Base-by-base conservation (phyloP, 2,113 vertebrate species). In the Ellobius talpinus region DNA sequence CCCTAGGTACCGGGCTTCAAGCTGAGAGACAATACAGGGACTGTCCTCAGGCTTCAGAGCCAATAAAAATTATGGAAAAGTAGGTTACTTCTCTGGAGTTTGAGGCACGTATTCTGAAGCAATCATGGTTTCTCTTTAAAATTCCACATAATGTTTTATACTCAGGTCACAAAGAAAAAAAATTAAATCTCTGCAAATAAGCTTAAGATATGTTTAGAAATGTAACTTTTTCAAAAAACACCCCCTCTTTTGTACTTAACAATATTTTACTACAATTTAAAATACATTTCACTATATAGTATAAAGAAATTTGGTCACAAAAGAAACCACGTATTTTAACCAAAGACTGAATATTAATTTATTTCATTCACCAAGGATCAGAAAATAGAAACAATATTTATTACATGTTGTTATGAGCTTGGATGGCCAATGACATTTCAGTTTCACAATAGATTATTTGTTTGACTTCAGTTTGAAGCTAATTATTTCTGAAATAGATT, bases 41-140 rank as follows among this genome's bases (percentile, higher is more conserved):
- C 96, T 98, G 97, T 98, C 97, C 97, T 98, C 78, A 87, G 96
- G 39, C 42, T 76, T 87, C 24, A 91, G 87, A 97, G 96, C 97
- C 95, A 98, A 98, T 94, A 63, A 93, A 97, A 98, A 97, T 45
- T 84, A 93, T 81, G 42, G 91, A 97, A 98, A 98, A 98, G 95
- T 97, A 92, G 68, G 84, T 96, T 95, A 91, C 61, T 98, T 95
- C 36, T 66, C 66, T 84, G 0, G 86, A 74, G 7, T 21, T 93
- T 95, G 36, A 96, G 74, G 95, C 78, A 26, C 81, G 94, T 92
- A 93, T 96, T 96, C 77, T 94, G 61, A 95, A 93, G 84, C 63
- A 65, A 95, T 91, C 65, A 70, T 31, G 63, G 36, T 91, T 55
- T 91, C 95, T 79, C 92, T 79, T 91, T 72, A 87, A 96, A 95